phyloP scores from a whole-genome alignment of 2,888 invertebrate species.

The Drosophila bunnanda region DNA sequence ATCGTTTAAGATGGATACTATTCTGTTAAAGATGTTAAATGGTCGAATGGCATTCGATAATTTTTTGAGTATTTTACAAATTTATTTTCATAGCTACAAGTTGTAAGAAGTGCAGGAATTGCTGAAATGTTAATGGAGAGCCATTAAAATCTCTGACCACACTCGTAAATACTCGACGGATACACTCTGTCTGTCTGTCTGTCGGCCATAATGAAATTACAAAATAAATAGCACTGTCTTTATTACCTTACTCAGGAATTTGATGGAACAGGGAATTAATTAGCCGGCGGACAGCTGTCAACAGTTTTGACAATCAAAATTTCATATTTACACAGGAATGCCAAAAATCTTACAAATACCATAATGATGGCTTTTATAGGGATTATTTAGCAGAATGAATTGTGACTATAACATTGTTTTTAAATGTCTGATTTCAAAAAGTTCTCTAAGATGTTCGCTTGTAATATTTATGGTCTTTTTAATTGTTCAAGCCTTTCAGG shows the following conservation, averaged over 20 bases:
- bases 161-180: constrained; percentile 38
- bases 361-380: neutral
- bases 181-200: constrained; percentile 19
- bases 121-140: constrained; percentile 25
- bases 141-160: constrained; percentile 33
- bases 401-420: constrained; percentile 4
- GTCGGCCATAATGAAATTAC: constrained; percentile 37
- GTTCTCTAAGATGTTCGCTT: neutral
- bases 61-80: constrained; percentile 16
- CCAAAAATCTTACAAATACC: neutral
- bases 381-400: neutral
- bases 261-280: constrained; percentile 25
- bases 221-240: constrained; percentile 39
- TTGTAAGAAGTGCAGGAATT: constrained; percentile 6
- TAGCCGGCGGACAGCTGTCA: constrained; percentile 15
- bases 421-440: neutral
- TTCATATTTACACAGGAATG: neutral
- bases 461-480: constrained; percentile 10
- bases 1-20: neutral
- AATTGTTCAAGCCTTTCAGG: constrained; percentile 9
- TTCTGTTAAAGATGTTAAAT: constrained; percentile 9
- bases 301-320: neutral
- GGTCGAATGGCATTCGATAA: constrained; percentile 3
- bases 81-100: constrained; percentile 14
- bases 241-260: constrained; percentile 24